Evolutionary conservation across 2,888 invertebrate genomes (phyloP), one percentile per base, ranked within the genome.

Genomic region (Rhingia rostrata): DNA sequence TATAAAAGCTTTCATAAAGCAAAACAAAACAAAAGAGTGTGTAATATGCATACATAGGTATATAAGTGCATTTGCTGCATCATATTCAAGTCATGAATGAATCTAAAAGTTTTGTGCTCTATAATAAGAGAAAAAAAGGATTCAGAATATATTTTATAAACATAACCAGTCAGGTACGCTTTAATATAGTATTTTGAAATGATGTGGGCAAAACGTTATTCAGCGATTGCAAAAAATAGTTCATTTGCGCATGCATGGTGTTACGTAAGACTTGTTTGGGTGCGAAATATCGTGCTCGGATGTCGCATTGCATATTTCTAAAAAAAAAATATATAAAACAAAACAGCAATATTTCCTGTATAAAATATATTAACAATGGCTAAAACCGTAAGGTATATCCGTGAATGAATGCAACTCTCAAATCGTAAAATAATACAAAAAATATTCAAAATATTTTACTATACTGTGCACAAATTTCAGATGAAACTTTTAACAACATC

Each of bases 261-360:
- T 80, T 80, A 80, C 54, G 79, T 80, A 80, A 79, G 14, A 60
- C 35, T 79, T 79, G 64, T 79, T 72, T 72, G 79, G 79, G 72
- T 79, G 56, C 58, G 22, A 22, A 22, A 22, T 22, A 22, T 22
- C 1, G 1, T 2, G 33, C 56, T 54, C 35, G 5, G 43, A 35
- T 56, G 33, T 66, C 12, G 43, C 37, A 58, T 72, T 51, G 4
- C 2, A 4, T 37, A 56, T 9, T 22, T 22, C 22, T 22, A 22
- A 22, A 22, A 22, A 39, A 37, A 1, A 22, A 22, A 22, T 2
- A 22, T 2, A 22, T 22, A 22, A n/a, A n/a, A n/a, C n/a, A n/a
- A n/a, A n/a, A n/a, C n/a, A n/a, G n/a, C n/a, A n/a, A n/a, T n/a
- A n/a, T n/a, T n/a, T n/a, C n/a, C n/a, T n/a, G n/a, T n/a, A n/a